These are phyloP conservation scores for Cephus sareptanus DNA, from an alignment of 2,888 invertebrate genomes.

Conservation along the genomic window DNA sequence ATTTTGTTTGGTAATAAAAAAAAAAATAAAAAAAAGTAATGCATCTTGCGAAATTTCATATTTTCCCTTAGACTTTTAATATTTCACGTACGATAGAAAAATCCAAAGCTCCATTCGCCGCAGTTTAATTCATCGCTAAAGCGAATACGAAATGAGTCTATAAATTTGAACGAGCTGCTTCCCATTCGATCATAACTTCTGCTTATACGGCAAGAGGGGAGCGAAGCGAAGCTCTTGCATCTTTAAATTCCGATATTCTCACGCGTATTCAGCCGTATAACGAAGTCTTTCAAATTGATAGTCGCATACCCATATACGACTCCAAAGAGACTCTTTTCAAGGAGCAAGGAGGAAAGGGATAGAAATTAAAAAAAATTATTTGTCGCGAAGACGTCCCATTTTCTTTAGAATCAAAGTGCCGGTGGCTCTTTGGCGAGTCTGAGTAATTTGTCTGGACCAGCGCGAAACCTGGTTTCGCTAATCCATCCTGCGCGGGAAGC, in stretches of 20 bases:
- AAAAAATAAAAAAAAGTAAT: too few species aligned
- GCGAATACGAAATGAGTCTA: constrained; percentile 35
- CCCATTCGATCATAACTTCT: constrained; percentile 9
- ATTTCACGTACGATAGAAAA: background rate
- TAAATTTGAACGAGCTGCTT: constrained; percentile 35
- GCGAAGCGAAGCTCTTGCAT: background rate
- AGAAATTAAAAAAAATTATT: background rate
- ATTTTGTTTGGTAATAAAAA: background rate
- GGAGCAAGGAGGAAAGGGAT: background rate
- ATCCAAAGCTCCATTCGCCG: background rate
- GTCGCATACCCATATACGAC: background rate
- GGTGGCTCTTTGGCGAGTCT: background rate
- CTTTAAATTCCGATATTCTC: background rate
- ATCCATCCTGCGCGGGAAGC: constrained; percentile 53
- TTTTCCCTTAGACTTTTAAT: background rate
- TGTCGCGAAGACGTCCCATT: background rate
- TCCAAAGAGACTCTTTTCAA: background rate
- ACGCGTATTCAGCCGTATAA: background rate
- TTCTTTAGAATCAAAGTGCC: background rate
- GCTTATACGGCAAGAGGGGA: background rate
- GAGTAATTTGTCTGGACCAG: constrained; percentile 1
- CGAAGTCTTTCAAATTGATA: background rate
- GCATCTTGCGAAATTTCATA: background rate
- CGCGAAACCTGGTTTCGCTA: background rate
- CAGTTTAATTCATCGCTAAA: constrained; percentile 34